Base-by-base conservation (phyloP, 2,113 vertebrate species). In the Sigmodon hispidus region DNA sequence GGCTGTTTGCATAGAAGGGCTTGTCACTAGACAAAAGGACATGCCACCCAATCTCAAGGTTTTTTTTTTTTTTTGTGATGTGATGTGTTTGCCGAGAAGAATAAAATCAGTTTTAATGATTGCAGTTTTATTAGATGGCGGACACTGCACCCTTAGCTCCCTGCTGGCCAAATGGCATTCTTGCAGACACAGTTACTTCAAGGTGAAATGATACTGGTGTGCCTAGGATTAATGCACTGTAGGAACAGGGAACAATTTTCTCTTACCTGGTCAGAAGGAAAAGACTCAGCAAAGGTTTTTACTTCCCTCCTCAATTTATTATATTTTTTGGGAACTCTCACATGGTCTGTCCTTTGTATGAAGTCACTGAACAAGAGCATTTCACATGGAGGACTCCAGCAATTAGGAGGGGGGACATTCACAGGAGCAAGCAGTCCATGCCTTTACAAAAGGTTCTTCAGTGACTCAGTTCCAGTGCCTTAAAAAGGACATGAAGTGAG, bases 381-480 rank as follows among this genome's bases (percentile, higher is more conserved):
- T 97, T 93, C 87, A 29, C 80, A 50, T 50, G 87, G 89, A 93
- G 89, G 87, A 93, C 93, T 96, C 91, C 89, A 65, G 43, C 91
- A 88, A 87, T 90, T 84, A 81, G 52, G n/a, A 93, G 61, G 45
- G 45, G 83, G 65, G 75, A 95, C 81, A 61, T 72, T 94, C 83
- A 81, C 65, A 76, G 0, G 4, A 72, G 84, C 76, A 57, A 87
- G 94, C 87, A 45, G 89, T 94, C 94, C 85, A 92, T 88, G 61
- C 34, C 89, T 95, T 90, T 85, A 94, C 90, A 96, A 96, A 96
- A 92, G 57, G 63, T 96, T 95, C 89, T 95, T 89, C 55, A 93
- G 87, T 65, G 92, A 93, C 16, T 73, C 70, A 43, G 61, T 65
- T 59, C 91, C 11, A 70, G 50, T 0, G 19, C 91, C 95, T 94